These are phyloP conservation scores for Holothuria scabra DNA, from an alignment of 53 echinoderm and acorn worm species.

Conservation along the genomic window DNA sequence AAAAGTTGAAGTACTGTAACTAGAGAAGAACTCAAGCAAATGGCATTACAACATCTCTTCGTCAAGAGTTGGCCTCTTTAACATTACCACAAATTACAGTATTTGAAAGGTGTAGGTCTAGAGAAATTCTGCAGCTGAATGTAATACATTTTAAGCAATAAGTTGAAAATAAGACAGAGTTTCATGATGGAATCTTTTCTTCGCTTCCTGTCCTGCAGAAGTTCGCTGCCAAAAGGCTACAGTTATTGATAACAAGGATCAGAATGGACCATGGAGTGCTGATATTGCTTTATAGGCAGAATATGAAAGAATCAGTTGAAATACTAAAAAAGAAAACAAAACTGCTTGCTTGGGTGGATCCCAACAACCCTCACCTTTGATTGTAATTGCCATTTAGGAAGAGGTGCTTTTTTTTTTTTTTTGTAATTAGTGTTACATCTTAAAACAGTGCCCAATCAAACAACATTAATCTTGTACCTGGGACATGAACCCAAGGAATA, in stretches of 20 bases:
- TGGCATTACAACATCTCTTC: not conserved
- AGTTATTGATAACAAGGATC: slow-evolving; percentile 15
- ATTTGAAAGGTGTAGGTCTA: slow-evolving; percentile 40
- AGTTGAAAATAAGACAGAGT: slow-evolving; percentile 12
- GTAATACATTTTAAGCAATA: slow-evolving; percentile 17
- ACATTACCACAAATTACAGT: slow-evolving; percentile 44
- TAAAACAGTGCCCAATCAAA: too few relatives aligned
- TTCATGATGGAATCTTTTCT: slow-evolving; percentile 24
- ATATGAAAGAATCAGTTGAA: slow-evolving; percentile 42
- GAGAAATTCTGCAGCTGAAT: slow-evolving; percentile 25
- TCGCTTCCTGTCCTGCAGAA: slow-evolving; percentile 27
- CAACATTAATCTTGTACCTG: too few relatives aligned
- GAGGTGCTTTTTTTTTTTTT: too few relatives aligned
- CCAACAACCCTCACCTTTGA: slow-evolving; percentile 47
- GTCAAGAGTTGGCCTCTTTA: slow-evolving; percentile 4
- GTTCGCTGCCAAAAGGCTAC: slow-evolving; percentile 8
- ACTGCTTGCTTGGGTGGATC: slow-evolving; percentile 36
- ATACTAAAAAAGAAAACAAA: slow-evolving; percentile 46
- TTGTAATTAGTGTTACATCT: not conserved
- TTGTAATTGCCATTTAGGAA: slow-evolving; percentile 27
- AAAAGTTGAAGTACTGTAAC: too few relatives aligned
- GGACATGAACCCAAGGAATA: too few relatives aligned
- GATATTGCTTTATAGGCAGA: slow-evolving; percentile 2
- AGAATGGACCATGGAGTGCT: slow-evolving; percentile 35
- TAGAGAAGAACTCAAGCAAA: not conserved